Evolutionary conservation across 2,888 invertebrate species (phyloP), one percentile per base, ranked within the genome.

Genomic region (Pegoplata infirma): DNA sequence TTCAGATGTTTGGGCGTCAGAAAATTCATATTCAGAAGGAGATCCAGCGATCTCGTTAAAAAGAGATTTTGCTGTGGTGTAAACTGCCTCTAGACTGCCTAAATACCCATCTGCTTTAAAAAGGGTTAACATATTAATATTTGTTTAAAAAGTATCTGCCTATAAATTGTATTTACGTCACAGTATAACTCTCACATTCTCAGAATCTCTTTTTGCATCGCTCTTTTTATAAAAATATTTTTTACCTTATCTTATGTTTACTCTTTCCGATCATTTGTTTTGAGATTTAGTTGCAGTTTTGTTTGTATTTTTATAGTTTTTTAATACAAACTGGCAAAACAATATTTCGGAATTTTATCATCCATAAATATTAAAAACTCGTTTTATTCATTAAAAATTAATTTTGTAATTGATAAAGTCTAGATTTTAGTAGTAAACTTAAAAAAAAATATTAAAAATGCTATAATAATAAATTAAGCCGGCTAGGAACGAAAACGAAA

Each of bases 81-180:
- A n/a, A n/a, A n/a, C n/a, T n/a, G n/a, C n/a, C n/a, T n/a, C n/a
- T n/a, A n/a, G n/a, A n/a, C n/a, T 25, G 3, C 25, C 25, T 25
- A 25, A 25, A 25, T 25, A 25, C 25, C 25, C 25, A 3, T 5
- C 4, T 1, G 5, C 19, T 19, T 2, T 1, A 19, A n/a, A 40
- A 25, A 14, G 51, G 51, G 23, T 51, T 51, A 51, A 40, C 5
- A n/a, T 40, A n/a, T 40, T n/a, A 2, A n/a, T n/a, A 32, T 12
- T 32, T 10, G 8, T 32, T 32, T 23, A 32, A 40, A 40, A 25
- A 1, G n/a, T 3, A 12, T 40, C n/a, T 40, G 36, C n/a, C 0
- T 40, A 40, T n/a, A 40, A 40, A 25, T 51, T 51, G 25, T 51
- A n/a, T n/a, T 25, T 14, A 51, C 51, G 51, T 25, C 25, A 51